Evolutionary conservation across 2,797 vertebrate species (phyloP), one percentile per base, ranked within the genome.

Genomic region (Hyperoplus lanceolatus): DNA sequence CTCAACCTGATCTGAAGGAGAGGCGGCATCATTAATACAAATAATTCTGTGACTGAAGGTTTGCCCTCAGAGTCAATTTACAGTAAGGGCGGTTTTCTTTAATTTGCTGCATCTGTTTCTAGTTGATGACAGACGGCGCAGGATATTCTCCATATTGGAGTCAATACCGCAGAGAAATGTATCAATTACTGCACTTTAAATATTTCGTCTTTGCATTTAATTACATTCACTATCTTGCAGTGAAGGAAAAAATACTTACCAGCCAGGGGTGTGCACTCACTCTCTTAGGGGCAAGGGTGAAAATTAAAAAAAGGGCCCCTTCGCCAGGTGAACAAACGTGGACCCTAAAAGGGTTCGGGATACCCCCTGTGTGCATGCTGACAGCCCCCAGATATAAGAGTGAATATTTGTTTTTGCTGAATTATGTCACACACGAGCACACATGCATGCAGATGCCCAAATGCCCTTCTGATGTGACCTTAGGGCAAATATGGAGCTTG

Each of bases 21-120:
- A 77, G 67, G 81, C 63, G 69, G 73, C 82, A 80, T 86, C 88
- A 77, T 83, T 75, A 81, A 66, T 21, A 73, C 45, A 54, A 77
- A 73, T 61, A 46, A 60, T 72, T 67, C 70, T 50, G 70, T 1
- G 12, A 68, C 51, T 2, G 12, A 79, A 66, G 58, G 54, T 67
- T 70, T 7, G 50, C 29, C 29, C 67, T 66, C 49, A 76, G n/a
- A 80, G 15, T 64, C 38, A 38, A 36, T 78, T 70, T 51, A 60
- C 76, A 76, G 73, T 58, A 9, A 42, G 57, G 12, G 39, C 7
- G 69, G 73, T 62, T 85, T 80, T 29, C 29, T 51, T 60, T 67
- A 48, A 80, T 69, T 54, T 56, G 63, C 62, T 66, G 54, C 78
- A 74, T 70, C 65, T 68, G 78, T 74, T 80, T 77, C 65, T 69